These are phyloP conservation scores for Hesperia comma DNA, from an alignment of 2,888 invertebrate genomes.

Conservation along the genomic window DNA sequence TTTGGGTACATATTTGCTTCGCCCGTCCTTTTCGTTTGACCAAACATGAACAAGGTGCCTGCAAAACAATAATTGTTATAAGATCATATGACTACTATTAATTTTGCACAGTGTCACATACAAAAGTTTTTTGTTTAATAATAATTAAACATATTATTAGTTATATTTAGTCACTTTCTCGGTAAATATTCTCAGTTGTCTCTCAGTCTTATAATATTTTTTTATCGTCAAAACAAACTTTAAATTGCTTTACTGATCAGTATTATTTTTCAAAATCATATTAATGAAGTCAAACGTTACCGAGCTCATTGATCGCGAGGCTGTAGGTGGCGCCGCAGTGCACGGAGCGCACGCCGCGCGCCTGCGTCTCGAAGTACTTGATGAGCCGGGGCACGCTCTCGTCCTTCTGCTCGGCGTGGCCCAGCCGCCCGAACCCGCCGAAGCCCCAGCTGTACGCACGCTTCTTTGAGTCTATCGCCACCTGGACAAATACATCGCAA, in stretches of 20 bases:
- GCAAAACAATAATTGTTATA: constrained; percentile 3
- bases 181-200: too few relatives aligned
- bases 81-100: too few relatives aligned
- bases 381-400: constrained; percentile 94
- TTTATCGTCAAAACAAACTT: too few relatives aligned
- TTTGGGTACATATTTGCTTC: constrained; percentile 99
- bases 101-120: too few relatives aligned
- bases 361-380: constrained; percentile 94
- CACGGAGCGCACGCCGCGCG: constrained; percentile 91
- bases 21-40: constrained; percentile 95
- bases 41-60: constrained; percentile 90
- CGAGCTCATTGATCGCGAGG: constrained; percentile 91
- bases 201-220: too few relatives aligned
- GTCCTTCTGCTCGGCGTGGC: constrained; percentile 96
- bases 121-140: too few relatives aligned
- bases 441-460: constrained; percentile 98
- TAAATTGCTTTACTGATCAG: too few relatives aligned
- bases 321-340: constrained; percentile 94
- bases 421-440: constrained; percentile 96
- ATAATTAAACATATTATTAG: too few relatives aligned
- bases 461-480: constrained; percentile 94
- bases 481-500: too few relatives aligned
- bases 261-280: too few relatives aligned
- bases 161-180: too few relatives aligned
- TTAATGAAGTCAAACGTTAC: too few relatives aligned